Conservation (phyloP, 2,797 vertebrate genomes). For the Acrossocheilus wenchowensis region DNA sequence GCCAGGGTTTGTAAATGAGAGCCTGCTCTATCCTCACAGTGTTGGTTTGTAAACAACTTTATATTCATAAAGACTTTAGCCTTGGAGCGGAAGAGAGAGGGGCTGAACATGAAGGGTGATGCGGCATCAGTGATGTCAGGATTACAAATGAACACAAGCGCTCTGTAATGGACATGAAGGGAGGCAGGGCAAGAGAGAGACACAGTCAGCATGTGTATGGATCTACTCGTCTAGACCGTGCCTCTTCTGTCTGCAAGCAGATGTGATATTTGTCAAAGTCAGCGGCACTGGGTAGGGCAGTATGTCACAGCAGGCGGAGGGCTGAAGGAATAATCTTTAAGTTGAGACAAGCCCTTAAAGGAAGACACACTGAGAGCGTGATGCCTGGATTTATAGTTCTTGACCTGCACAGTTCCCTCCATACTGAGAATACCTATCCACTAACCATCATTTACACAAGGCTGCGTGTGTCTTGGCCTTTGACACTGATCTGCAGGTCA, state of each 20-base stretch:
- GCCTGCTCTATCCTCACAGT: slow-evolving; percentile 47
- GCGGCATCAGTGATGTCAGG: slow-evolving; percentile 48
- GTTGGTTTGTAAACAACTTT: slow-evolving; percentile 63
- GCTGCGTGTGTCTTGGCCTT: slow-evolving; percentile 6
- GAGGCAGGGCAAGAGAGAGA: slow-evolving; percentile 31
- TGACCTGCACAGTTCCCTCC: slow-evolving; percentile 45
- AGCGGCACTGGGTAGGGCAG: slow-evolving; percentile 32
- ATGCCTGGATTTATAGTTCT: slow-evolving; percentile 50
- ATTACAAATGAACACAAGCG: slow-evolving; percentile 50
- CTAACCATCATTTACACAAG: neutral
- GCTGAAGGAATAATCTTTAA: slow-evolving; percentile 48
- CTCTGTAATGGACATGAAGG: slow-evolving; percentile 36
- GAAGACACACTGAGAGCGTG: slow-evolving; percentile 41
- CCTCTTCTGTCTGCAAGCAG: slow-evolving; percentile 45
- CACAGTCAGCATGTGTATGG: slow-evolving; percentile 35
- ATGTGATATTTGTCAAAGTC: slow-evolving; percentile 56
- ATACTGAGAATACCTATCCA: slow-evolving; percentile 3
- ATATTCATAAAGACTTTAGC: slow-evolving; percentile 64
- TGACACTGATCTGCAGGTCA: slow-evolving; percentile 30
- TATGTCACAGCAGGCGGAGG: slow-evolving; percentile 28
- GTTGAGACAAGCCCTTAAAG: slow-evolving; percentile 43
- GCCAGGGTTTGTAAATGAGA: slow-evolving; percentile 41
- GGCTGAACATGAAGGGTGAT: slow-evolving; percentile 52
- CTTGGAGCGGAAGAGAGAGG: slow-evolving; percentile 54
- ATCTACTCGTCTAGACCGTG: slow-evolving; percentile 44